Base-by-base conservation (phyloP, 2,888 invertebrate species). In the Phlogophora meticulosa region DNA sequence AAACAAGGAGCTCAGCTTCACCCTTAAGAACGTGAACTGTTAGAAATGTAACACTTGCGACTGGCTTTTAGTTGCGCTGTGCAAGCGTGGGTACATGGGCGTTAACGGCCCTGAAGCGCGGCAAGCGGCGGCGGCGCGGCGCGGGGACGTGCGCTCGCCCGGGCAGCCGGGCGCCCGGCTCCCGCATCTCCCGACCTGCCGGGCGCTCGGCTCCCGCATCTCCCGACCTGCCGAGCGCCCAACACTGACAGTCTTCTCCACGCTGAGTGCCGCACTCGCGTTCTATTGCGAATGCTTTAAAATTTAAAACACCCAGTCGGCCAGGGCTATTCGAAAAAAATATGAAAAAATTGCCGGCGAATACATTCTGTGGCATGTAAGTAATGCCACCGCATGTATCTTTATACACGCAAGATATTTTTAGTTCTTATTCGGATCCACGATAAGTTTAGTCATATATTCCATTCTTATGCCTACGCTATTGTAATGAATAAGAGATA, bases 31-130 rank as follows among this genome's bases (percentile, higher is more conserved):
- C 69, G 62, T 62, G 68, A 46, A 82, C 72, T 79, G 84, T 84
- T 85, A 83, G 81, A 85, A 87, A 87, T 88, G 85, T 77, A 86
- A 85, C 87, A 88, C 83, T 89, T 87, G 82, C 80, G 81, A 65
- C 74, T 83, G 76, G 81, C 72, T 85, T 82, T 83, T 82, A 80
- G 81, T 72, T 71, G 68, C 80, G 78, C 68, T 75, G 66, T 72
- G 72, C 60, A 64, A 62, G 53, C 58, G 28, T 28, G 5, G 28
- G 28, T 34, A 66, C 20, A 49, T 66, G 72, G 72, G 72, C 76
- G 76, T 71, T 67, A 68, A 64, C 61, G 42, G 43, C 28, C 22
- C 11, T 28, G 51, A 51, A 56, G 58, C 17, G 43, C 46, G 72
- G 43, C 55, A 34, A 38, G 46, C 28, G 40, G 62, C 45, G 52